Evolutionary conservation across 2,113 vertebrate genomes (phyloP), one percentile per base, ranked within the genome.

Genomic region (Malurus melanocephalus): DNA sequence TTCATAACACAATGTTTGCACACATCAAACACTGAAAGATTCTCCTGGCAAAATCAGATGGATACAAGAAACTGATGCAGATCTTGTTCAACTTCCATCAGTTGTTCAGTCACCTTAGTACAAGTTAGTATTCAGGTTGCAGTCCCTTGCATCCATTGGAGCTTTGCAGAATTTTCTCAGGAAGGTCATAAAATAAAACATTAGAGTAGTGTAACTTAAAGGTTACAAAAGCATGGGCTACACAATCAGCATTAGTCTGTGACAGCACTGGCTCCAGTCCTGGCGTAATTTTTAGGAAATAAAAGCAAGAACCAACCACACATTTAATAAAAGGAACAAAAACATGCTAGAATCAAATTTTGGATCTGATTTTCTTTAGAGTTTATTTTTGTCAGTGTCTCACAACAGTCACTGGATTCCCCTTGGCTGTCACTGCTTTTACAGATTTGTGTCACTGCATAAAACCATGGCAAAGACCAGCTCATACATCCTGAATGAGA

Each of bases 151-250:
- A 89, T 87, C 84, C 92, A 88, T 93, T 90, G 94, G 77, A 96
- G 88, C 71, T 89, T 94, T 94, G 74, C 88, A 88, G 88, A 95
- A 88, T 94, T 96, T 93, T 96, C 94, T 95, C 61, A 84, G 81
- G 80, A 78, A 95, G 92, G 89, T 95, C 93, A 88, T 96, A 96
- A 97, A 97, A 95, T 94, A 95, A 97, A 96, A 87, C 94, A 95
- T 93, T 91, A 93, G 32, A 86, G 83, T 81, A 84, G 72, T 76
- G 73, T 91, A 88, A 83, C 82, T 94, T 92, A 95, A 95, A 97
- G 94, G 96, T 96, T 92, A 80, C 76, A 67, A 93, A 97, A 97
- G 90, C 83, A 92, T 20, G 75, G 80, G 85, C 91, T 84, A 33
- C 94, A 94, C 86, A 90, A 87, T 87, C 89, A 90, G 80, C 87